Percentiles rank a stretch among this genome's conserved stretches.
These are phyloP conservation scores for Malurus cyaneus DNA, from an alignment of 2,113 vertebrate genomes.

Conservation along the genomic window DNA sequence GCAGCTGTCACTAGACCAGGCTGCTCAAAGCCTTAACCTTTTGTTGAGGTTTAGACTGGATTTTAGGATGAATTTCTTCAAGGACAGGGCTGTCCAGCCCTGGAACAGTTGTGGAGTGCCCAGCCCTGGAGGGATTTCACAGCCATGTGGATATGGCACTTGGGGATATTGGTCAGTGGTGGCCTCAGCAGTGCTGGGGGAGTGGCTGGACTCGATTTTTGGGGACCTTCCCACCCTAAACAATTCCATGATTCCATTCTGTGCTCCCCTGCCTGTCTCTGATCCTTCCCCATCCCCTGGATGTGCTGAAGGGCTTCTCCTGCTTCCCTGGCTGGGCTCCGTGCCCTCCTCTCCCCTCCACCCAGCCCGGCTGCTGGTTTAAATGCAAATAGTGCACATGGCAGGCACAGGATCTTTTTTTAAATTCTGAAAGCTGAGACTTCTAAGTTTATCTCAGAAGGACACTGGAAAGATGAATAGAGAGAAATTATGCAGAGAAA, in stretches of 20 bases:
- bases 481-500: slow-evolving; percentile 68
- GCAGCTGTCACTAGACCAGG: fast-evolving
- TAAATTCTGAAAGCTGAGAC: slow-evolving; percentile 59
- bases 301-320: not conserved
- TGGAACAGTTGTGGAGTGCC: not conserved
- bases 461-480: slow-evolving; percentile 69
- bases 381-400: slow-evolving; percentile 54
- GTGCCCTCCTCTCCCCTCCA: not conserved
- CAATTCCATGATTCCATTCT: not conserved
- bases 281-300: not conserved
- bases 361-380: not conserved
- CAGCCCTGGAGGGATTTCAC: not conserved
- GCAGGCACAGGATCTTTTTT: slow-evolving; percentile 50
- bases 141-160: not conserved
- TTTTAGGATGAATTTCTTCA: not conserved
- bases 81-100: not conserved
- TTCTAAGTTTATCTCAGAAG: slow-evolving; percentile 71
- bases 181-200: not conserved
- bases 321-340: not conserved
- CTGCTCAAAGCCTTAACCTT: not conserved
- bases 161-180: not conserved
- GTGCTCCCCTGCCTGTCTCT: not conserved
- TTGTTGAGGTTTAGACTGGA: not conserved
- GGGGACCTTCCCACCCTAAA: not conserved
- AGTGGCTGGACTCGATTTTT: not conserved